phyloP scores from a whole-genome alignment of 2,888 invertebrate species.

The Lycophotia porphyrea region DNA sequence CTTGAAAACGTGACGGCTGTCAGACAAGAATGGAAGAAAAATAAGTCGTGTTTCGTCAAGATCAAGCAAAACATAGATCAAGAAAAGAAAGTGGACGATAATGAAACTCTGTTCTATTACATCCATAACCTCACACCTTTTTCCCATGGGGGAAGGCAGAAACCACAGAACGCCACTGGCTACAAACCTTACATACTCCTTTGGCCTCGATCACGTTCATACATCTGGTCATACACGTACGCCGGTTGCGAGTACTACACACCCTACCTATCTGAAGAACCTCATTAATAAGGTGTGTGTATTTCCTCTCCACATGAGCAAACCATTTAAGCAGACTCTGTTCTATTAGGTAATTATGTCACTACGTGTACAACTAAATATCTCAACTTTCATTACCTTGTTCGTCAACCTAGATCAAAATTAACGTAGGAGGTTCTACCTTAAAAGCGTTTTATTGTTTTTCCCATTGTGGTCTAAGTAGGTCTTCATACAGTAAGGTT shows the following conservation, averaged over 20 bases:
- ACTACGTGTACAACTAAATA: neutral
- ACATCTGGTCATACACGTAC: too few species aligned
- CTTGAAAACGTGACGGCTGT: neutral
- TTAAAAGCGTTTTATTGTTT: slow-evolving; percentile 11
- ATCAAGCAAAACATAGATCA: neutral
- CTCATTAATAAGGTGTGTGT: too few species aligned
- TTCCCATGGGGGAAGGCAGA: too few species aligned
- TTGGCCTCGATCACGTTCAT: too few species aligned
- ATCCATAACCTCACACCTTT: too few species aligned
- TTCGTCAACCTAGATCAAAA: slow-evolving; percentile 23
- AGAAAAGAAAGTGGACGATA: neutral
- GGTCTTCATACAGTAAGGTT: neutral
- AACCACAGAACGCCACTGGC: too few species aligned
- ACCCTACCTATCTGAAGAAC: too few species aligned
- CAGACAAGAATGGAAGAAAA: neutral
- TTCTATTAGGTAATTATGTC: neutral
- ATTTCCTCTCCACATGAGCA: too few species aligned
- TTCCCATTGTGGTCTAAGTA: neutral
- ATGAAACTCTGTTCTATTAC: neutral
- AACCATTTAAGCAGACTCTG: neutral
- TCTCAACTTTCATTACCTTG: slow-evolving; percentile 40
- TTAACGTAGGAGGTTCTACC: slow-evolving; percentile 20
- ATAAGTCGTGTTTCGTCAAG: too few species aligned
- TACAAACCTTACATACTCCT: too few species aligned
- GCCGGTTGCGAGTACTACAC: too few species aligned